Percentiles rank a stretch among this genome's conserved stretches.
These are phyloP conservation scores for Babylonia areolata DNA, from an alignment of 1,140 invertebrate genomes.

Conservation along the genomic window DNA sequence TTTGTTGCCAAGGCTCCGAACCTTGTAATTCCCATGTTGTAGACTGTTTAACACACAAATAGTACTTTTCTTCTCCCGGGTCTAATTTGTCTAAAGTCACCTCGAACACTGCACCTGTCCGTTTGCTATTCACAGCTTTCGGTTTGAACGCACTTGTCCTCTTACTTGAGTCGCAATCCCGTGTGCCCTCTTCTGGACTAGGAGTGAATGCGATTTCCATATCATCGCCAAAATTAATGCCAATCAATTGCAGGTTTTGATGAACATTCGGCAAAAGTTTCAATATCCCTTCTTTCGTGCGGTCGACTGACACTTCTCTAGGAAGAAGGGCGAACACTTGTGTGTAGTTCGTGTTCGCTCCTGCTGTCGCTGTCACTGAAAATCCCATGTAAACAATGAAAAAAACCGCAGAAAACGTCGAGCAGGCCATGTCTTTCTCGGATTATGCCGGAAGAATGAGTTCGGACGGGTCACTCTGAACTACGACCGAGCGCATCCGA, in stretches of 20 bases:
- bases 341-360: conserved; percentile 19
- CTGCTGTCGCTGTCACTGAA: neutral
- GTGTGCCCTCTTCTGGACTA: neutral
- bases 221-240: conserved; percentile 52
- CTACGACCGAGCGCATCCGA: too few species aligned
- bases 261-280: conserved; percentile 39
- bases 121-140: neutral
- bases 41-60: conserved; percentile 52
- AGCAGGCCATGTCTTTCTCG: conserved; percentile 30
- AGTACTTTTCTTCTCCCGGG: conserved; percentile 49
- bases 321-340: conserved; percentile 52
- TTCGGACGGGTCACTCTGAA: neutral
- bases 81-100: conserved; percentile 44
- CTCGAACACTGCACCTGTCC: conserved; percentile 15
- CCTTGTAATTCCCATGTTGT: conserved; percentile 85
- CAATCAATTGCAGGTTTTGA: conserved; percentile 59
- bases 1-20: conserved; percentile 77
- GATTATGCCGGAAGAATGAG: neutral
- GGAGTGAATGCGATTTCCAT: conserved; percentile 61
- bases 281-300: conserved; percentile 49
- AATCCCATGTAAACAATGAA: neutral
- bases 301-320: conserved; percentile 25
- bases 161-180: conserved; percentile 5
- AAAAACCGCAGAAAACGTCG: conserved; percentile 1
- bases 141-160: neutral